Evolutionary conservation across 2,888 invertebrate genomes (phyloP), one percentile per base, ranked within the genome.

Genomic region (Drosophila kuntzei): DNA sequence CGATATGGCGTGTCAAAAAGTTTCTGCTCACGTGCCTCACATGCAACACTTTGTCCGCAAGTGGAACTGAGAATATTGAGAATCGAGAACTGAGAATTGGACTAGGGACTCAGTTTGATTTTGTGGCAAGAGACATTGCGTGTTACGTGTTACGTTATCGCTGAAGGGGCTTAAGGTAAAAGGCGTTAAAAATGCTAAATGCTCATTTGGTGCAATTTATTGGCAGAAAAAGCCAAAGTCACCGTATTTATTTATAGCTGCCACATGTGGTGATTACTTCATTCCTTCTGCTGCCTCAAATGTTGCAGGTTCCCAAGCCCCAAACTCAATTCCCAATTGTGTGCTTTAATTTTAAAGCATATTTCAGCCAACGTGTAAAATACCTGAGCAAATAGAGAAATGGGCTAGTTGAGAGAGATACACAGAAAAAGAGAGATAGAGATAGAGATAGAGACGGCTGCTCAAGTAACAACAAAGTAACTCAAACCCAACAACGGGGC

Each of bases 161-260:
- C 69, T 27, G 36, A 41, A 41, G 58, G 59, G 55, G 74, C 50
- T 74, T 76, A 69, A 70, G 60, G 68, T 66, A 73, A 73, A 71
- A 82, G 85, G 85, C 83, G 85, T 85, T 80, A 79, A 82, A 87
- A 76, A 76, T 71, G 83, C 80, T 81, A 85, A 87, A 87, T 72
- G 86, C 76, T 79, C 72, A 80, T 76, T 80, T 80, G 74, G 66
- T 49, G 71, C 74, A 80, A 74, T 80, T 82, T 87, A 85, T 86
- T 80, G 80, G 76, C 71, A 62, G 47, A 55, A 53, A 66, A 63
- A 43, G 61, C 50, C 58, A 59, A 25, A 53, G 54, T 54, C 70
- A 58, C 14, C 34, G 8, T 36, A 73, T 62, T 69, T 63, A 73
- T 73, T 72, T 76, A 73, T 73, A 32, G 65, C 62, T 60, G 73